Conservation (phyloP, 2,888 invertebrate species). For the Tanypteryx hageni region DNA sequence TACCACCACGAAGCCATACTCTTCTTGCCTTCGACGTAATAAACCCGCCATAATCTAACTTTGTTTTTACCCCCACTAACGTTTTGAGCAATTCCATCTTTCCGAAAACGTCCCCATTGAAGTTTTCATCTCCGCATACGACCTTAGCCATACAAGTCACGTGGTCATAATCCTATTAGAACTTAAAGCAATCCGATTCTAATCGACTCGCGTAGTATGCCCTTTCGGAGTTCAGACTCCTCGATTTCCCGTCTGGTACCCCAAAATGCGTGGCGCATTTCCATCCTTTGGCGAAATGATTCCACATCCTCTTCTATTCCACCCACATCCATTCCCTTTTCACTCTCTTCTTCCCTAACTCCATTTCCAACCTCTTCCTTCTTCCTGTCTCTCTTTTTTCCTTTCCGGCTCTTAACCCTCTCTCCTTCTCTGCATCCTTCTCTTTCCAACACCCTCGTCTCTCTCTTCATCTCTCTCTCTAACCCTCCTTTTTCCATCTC, state of each 20-base stretch:
- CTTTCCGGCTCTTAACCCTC: background rate
- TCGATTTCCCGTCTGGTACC: background rate
- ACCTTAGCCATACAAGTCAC: background rate
- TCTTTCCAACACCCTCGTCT: too few relatives aligned
- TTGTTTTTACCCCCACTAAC: background rate
- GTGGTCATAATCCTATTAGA: slow-evolving; percentile 42
- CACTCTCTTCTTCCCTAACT: background rate
- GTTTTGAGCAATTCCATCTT: background rate
- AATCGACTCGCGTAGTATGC: background rate
- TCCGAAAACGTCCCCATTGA: background rate
- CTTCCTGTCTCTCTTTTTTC: background rate
- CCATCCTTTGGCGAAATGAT: background rate
- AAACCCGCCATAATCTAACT: background rate
- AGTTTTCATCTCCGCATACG: background rate
- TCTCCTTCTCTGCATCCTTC: too few relatives aligned
- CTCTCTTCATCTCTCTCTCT: too few relatives aligned
- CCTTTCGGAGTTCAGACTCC: background rate
- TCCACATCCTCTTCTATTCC: too few relatives aligned
- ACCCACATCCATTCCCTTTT: background rate
- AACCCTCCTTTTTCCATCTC: too few relatives aligned
- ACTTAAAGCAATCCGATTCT: slow-evolving; percentile 11
- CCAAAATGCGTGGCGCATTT: background rate
- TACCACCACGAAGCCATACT: slow-evolving; percentile 38
- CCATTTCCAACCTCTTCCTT: background rate
- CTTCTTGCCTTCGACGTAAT: slow-evolving; percentile 6